phyloP scores from a whole-genome alignment of 2,888 invertebrate genomes.

The Phyllotreta cruciferae region DNA sequence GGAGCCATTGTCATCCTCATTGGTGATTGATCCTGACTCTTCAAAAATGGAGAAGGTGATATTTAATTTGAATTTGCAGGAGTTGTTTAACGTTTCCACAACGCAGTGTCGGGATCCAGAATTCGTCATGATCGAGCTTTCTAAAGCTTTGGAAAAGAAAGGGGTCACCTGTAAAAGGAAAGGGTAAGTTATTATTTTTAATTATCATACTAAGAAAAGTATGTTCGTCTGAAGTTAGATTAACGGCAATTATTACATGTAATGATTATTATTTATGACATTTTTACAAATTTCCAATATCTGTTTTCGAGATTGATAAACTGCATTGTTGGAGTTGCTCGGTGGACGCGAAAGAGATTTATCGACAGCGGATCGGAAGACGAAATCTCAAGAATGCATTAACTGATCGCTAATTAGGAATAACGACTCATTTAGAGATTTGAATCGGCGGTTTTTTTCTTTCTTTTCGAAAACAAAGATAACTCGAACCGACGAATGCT shows the following conservation, averaged over 20 bases:
- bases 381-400: constrained; percentile 30
- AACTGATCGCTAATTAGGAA: constrained; percentile 34
- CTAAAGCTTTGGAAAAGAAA: constrained; percentile 67
- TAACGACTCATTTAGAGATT: constrained; percentile 34
- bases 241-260: constrained; percentile 15
- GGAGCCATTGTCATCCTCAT: too few relatives aligned
- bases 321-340: constrained; percentile 31
- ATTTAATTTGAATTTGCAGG: constrained; percentile 54
- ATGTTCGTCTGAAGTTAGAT: background rate
- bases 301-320: constrained; percentile 30
- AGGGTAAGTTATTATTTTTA: constrained; percentile 64
- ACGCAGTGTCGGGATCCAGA: constrained; percentile 72
- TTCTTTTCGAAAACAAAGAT: constrained; percentile 18
- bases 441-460: constrained; percentile 19
- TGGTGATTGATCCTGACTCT: background rate
- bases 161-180: constrained; percentile 70
- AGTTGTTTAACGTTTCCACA: constrained; percentile 75
- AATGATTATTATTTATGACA: constrained; percentile 28
- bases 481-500: constrained; percentile 20
- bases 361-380: constrained; percentile 25
- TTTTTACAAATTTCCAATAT: constrained; percentile 27
- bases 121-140: constrained; percentile 67
- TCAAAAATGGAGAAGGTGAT: background rate
- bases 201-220: constrained; percentile 4
- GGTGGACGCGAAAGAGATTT: constrained; percentile 30